phyloP scores from a whole-genome alignment of 2,113 vertebrate genomes.

The Acanthochromis polyacanthus region DNA sequence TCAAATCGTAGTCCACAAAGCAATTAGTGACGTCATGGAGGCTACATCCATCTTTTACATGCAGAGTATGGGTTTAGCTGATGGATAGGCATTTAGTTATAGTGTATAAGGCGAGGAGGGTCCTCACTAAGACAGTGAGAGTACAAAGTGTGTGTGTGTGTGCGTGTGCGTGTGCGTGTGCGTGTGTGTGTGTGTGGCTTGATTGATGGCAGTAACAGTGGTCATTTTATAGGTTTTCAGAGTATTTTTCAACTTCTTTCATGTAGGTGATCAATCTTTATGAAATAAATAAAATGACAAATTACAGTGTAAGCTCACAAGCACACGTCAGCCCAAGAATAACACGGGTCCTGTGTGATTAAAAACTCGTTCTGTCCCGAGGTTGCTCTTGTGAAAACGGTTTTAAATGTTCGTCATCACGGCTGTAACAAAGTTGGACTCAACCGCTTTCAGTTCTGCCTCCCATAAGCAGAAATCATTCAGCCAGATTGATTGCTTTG shows the following conservation, averaged over 20 bases:
- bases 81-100: not conserved
- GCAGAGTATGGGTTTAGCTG: too few species aligned
- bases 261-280: slow-evolving; percentile 39
- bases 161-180: too few species aligned
- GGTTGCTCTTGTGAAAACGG: slow-evolving; percentile 14
- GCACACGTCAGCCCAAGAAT: slow-evolving; percentile 26
- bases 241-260: slow-evolving; percentile 5
- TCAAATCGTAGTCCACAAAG: too few species aligned
- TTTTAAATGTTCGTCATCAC: slow-evolving; percentile 49
- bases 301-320: slow-evolving; percentile 14
- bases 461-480: slow-evolving; percentile 41
- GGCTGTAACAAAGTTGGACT: slow-evolving; percentile 31
- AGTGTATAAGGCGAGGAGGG: not conserved
- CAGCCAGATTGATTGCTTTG: slow-evolving; percentile 54
- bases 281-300: slow-evolving; percentile 50
- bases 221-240: slow-evolving; percentile 45
- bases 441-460: slow-evolving; percentile 22
- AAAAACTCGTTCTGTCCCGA: slow-evolving; percentile 17
- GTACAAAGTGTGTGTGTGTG: not conserved
- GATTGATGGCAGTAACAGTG: slow-evolving; percentile 35
- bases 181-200: not conserved
- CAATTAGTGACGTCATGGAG: too few species aligned
- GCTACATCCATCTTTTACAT: too few species aligned
- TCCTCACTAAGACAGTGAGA: not conserved
- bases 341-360: not conserved